These are phyloP conservation scores for Himalopsyche tibetana DNA, from an alignment of 2,888 invertebrate genomes.

Conservation along the genomic window DNA sequence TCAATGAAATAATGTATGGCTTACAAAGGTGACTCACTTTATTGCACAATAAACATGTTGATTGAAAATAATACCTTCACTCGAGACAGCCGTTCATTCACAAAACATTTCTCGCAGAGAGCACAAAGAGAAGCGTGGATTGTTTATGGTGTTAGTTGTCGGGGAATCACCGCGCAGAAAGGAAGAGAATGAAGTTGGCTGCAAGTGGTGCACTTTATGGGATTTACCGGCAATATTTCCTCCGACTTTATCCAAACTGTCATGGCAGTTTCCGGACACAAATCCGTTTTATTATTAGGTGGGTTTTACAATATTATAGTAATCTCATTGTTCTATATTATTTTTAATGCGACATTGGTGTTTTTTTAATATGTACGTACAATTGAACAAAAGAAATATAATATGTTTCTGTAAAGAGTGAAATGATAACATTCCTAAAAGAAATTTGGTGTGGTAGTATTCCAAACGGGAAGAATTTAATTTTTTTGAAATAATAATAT, in stretches of 20 bases:
- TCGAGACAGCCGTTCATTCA: not conserved
- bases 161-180: constrained; percentile 11
- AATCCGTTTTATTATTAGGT: not conserved
- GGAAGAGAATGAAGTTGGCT: constrained; percentile 21
- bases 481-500: no score
- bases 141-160: not conserved
- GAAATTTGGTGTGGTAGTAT: no score
- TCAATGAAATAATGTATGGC: no score
- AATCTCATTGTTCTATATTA: no score
- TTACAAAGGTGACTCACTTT: no score
- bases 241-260: not conserved
- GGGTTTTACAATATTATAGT: no score
- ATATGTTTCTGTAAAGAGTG: no score
- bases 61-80: not conserved
- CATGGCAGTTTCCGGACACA: not conserved
- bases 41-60: not conserved
- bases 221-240: constrained; percentile 15
- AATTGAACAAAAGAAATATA: no score
- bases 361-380: no score
- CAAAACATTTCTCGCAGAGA: constrained; percentile 5
- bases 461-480: no score
- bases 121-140: not conserved
- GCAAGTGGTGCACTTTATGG: constrained; percentile 26
- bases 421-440: no score
- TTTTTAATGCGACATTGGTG: no score